Evolutionary conservation across 2,888 invertebrate species (phyloP).

Genomic region (Cantharis rustica): DNA sequence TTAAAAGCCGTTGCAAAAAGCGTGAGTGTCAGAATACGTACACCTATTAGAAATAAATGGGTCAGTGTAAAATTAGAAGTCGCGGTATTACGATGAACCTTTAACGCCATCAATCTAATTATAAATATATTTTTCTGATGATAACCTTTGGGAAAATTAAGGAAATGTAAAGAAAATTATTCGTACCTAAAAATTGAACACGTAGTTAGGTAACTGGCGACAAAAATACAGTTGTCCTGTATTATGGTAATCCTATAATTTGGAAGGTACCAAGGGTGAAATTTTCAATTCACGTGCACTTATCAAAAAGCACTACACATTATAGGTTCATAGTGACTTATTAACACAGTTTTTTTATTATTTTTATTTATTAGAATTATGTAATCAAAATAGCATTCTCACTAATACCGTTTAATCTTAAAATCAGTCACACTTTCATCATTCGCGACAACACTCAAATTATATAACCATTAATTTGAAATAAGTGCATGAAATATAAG

Average conservation of each 20-base stretch:
- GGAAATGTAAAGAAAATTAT: background rate
- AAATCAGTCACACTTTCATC: constrained; percentile 28
- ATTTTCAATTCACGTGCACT: constrained; percentile 7
- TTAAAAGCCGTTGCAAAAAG: background rate
- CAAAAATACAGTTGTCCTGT: background rate
- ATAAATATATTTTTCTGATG: background rate
- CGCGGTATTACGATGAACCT: constrained; percentile 2
- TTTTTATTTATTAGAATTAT: constrained; percentile 7
- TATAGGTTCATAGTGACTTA: constrained; percentile 11
- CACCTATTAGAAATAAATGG: constrained; percentile 19
- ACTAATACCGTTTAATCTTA: constrained; percentile 23
- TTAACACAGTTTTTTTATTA: constrained; percentile 13
- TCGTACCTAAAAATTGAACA: constrained; percentile 1
- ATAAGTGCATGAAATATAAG: constrained; percentile 46
- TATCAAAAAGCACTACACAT: constrained; percentile 16
- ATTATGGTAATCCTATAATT: background rate
- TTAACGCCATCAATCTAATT: constrained; percentile 1
- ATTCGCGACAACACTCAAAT: constrained; percentile 28
- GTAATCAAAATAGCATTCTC: constrained; percentile 19
- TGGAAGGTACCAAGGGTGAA: background rate
- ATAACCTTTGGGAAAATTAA: background rate
- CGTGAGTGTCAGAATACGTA: background rate
- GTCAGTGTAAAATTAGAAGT: constrained; percentile 21
- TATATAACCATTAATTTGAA: constrained; percentile 38
- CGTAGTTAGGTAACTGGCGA: background rate